A percentile compares a stretch with the other conserved stretches of the same genome.
These are phyloP conservation scores for Labeo calbasu DNA, from an alignment of 2,797 vertebrate species.

Conservation along the genomic window DNA sequence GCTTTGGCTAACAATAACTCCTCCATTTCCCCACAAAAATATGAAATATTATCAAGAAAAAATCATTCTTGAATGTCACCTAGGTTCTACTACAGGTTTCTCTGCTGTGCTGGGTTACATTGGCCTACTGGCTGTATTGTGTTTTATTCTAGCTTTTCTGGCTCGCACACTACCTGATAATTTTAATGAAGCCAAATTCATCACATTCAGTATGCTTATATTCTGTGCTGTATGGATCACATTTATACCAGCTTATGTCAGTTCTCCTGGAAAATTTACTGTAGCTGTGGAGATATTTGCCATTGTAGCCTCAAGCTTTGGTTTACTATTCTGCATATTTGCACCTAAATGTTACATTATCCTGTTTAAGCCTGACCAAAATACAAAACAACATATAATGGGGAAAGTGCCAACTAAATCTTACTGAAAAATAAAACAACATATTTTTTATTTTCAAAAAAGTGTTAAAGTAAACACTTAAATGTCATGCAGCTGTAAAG, in stretches of 20 bases:
- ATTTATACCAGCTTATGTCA: not conserved
- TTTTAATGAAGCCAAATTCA: not conserved
- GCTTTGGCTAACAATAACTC: not conserved
- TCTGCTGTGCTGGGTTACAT: conserved; percentile 8
- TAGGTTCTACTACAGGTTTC: not conserved
- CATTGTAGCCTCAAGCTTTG: conserved; percentile 1
- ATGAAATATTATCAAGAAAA: conserved; percentile 1
- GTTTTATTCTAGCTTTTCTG: conserved; percentile 3
- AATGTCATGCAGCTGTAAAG: not conserved
- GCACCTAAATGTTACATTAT: not conserved
- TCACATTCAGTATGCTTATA: conserved; percentile 9
- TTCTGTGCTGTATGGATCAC: conserved; percentile 9
- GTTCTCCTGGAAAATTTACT: conserved; percentile 3
- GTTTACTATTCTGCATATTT: not conserved
- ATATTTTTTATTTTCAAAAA: not conserved
- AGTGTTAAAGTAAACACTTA: not conserved
- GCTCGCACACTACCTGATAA: conserved; percentile 8
- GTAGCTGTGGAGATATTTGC: conserved; percentile 15
- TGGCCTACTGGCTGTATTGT: not conserved
- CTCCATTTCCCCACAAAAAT: conserved; percentile 20
- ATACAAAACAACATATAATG: conserved; percentile 5
- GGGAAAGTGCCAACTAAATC: not conserved
- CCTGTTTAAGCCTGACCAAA: not conserved
- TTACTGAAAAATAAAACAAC: not conserved
- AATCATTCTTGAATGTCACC: not conserved